phyloP scores from a whole-genome alignment of 30 jellyfish, hydroid and myxozoan species.

The Cassiopea xamachana region DNA sequence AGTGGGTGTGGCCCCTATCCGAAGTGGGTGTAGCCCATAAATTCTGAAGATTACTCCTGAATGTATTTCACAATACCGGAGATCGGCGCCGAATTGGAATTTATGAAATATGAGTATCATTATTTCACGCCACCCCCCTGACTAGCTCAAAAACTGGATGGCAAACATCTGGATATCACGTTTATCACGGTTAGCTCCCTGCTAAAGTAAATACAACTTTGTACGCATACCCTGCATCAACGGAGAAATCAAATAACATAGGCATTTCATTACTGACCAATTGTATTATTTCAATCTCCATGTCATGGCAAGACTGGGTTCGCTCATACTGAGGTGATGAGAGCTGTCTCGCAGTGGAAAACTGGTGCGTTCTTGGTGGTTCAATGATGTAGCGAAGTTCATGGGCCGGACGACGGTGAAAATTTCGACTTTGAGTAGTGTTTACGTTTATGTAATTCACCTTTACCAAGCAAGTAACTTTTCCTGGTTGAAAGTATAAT shows the following conservation, averaged over 20 bases:
- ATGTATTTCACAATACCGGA: too few relatives aligned
- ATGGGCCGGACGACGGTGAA: background rate
- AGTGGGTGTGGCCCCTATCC: too few relatives aligned
- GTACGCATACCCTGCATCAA: slow-evolving; percentile 31
- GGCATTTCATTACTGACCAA: slow-evolving; percentile 16
- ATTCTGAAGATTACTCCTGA: too few relatives aligned
- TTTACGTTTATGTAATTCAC: background rate
- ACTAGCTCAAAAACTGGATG: background rate
- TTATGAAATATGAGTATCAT: too few relatives aligned
- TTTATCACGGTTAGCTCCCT: slow-evolving; percentile 2
- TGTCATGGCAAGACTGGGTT: slow-evolving; percentile 52
- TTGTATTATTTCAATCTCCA: slow-evolving; percentile 13
- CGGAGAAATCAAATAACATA: slow-evolving; percentile 29
- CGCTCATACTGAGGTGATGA: slow-evolving; percentile 55
- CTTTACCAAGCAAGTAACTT: background rate
- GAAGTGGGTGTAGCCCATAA: too few relatives aligned
- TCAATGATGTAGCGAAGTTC: background rate
- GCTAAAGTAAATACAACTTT: slow-evolving; percentile 46
- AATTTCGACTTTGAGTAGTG: background rate
- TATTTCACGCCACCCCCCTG: slow-evolving; percentile 13
- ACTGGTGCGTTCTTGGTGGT: slow-evolving; percentile 4
- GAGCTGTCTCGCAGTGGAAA: background rate
- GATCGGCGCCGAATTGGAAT: too few relatives aligned
- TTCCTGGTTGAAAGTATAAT: background rate
- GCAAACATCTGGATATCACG: slow-evolving; percentile 49